Conservation (phyloP, 2,888 invertebrate species). For the Nasonovia ribisnigri region DNA sequence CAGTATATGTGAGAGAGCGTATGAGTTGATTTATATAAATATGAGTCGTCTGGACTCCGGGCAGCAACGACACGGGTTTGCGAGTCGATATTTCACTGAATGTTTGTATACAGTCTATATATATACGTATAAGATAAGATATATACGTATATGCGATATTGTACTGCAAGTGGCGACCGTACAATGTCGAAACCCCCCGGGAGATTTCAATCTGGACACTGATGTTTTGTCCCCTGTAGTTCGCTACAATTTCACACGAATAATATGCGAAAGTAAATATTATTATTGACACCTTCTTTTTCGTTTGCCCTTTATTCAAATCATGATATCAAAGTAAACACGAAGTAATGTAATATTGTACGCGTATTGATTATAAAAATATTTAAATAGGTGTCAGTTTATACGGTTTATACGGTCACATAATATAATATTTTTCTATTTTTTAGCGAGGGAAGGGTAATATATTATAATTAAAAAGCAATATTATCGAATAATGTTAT, state of each 20-base stretch:
- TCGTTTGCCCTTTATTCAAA: not conserved
- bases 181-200: conserved; percentile 38
- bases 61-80: not conserved
- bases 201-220: conserved; percentile 40
- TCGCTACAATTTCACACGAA: not conserved
- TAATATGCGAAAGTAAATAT: not conserved
- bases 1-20: not conserved
- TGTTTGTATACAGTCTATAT: not conserved
- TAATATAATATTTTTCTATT: not conserved
- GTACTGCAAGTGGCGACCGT: conserved; percentile 9
- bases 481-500: not conserved
- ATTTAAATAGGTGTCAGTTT: not conserved
- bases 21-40: conserved; percentile 59
- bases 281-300: conserved; percentile 1
- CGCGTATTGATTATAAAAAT: not conserved
- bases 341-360: not conserved
- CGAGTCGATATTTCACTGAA: conserved; percentile 34
- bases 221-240: conserved; percentile 38
- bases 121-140: not conserved
- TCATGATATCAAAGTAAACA: not conserved
- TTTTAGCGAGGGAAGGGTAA: not conserved
- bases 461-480: not conserved
- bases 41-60: conserved; percentile 26
- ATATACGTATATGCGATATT: not conserved
- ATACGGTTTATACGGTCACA: not conserved